These are phyloP conservation scores for Chymomyza amoena DNA, from an alignment of 2,888 invertebrate species.

Conservation along the genomic window DNA sequence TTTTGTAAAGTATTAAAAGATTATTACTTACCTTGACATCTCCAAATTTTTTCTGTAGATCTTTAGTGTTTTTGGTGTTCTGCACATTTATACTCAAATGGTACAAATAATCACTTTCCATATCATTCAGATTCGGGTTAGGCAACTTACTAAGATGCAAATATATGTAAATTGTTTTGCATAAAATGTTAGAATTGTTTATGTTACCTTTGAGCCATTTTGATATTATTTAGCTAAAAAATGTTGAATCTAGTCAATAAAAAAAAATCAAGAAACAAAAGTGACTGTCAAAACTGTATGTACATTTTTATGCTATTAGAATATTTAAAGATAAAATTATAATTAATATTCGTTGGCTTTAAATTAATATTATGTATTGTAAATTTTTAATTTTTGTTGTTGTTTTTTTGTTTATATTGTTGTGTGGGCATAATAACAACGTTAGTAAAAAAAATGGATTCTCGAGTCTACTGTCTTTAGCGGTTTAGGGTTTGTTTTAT, in stretches of 20 bases:
- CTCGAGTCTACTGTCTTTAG: no score
- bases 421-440: no score
- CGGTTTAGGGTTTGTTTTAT: no score
- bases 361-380: no score
- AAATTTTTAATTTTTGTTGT: no score
- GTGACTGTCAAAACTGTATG: neutral
- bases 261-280: neutral
- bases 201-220: neutral
- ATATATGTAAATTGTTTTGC: conserved; percentile 12
- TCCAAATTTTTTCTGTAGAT: conserved; percentile 93
- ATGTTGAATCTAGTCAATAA: conserved; percentile 69
- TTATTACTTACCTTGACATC: conserved; percentile 88
- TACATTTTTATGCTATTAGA: neutral
- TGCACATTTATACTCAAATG: conserved; percentile 93
- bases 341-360: no score
- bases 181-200: conserved; percentile 2
- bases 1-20: no score
- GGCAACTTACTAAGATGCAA: conserved; percentile 23
- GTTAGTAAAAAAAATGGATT: no score
- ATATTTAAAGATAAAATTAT: no score
- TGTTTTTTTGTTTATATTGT: no score
- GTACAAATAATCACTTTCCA: conserved; percentile 86
- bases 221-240: neutral
- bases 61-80: conserved; percentile 83
- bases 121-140: conserved; percentile 50